Evolutionary conservation across 2,797 vertebrate genomes (phyloP).

Genomic region (Pseudochirops cupreus): DNA sequence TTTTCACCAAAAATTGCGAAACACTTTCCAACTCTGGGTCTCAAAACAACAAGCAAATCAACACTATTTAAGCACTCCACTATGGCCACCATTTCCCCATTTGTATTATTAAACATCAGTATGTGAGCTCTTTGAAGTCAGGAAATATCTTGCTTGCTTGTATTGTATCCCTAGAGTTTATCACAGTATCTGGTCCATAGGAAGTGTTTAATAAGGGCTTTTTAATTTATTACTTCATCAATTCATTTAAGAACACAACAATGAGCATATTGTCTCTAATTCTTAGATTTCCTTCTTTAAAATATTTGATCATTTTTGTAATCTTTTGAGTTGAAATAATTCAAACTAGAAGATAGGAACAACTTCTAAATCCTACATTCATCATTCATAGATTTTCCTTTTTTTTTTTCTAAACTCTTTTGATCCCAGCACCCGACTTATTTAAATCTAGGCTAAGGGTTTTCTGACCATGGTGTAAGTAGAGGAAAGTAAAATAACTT

Average conservation of each 20-base stretch:
- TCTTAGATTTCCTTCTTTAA: background rate
- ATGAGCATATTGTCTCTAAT: background rate
- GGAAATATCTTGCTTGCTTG: background rate
- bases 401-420: background rate
- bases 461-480: background rate
- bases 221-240: background rate
- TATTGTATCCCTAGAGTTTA: background rate
- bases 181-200: background rate
- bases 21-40: background rate
- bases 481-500: background rate
- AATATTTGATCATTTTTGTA: background rate
- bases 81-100: background rate
- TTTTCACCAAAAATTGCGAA: background rate
- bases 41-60: background rate
- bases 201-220: background rate
- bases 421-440: background rate
- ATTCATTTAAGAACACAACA: background rate
- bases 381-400: background rate
- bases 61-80: background rate
- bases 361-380: background rate
- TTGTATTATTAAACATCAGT: background rate
- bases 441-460: background rate
- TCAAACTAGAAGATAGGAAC: background rate
- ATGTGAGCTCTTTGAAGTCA: background rate
- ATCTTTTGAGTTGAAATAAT: background rate